Evolutionary conservation across 2,797 vertebrate species (phyloP), one percentile per base, ranked within the genome.

Genomic region (Tokudaia muenninki): DNA sequence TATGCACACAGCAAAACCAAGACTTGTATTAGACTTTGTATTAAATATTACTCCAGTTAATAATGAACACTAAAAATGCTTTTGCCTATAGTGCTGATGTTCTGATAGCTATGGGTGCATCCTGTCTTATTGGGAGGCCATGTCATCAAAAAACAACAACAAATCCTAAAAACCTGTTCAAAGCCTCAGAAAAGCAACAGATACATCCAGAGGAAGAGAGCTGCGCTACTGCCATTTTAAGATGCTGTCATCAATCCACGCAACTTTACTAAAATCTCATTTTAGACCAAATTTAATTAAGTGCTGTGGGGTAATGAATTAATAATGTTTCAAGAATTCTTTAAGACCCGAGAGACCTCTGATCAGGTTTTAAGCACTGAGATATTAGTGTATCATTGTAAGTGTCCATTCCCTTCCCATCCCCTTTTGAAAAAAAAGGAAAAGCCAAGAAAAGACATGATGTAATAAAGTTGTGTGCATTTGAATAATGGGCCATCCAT

Each of bases 261-360:
- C 12, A 94, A 91, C 26, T 92, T 92, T 93, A 87, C 72, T 57
- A 92, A 96, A 95, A 72, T 96, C 65, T 84, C 55, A 79, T 90
- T 92, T 95, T 94, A 97, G 57, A 92, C 19, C 61, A 93, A 96
- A 97, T 91, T 91, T 95, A 96, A 97, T 93, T 94, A 95, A 95
- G 74, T 95, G 37, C 5, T 92, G 59, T 75, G 67, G 72, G 57
- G 17, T 93, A 97, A 86, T 95, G 61, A 90, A 87, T 95, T 94
- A 94, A 94, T 91, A 88, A 87, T 87, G 29, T 80, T 92, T 96
- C 21, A 57, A 93, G 81, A 96, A 93, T 91, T 88, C 86, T 83
- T 95, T 95, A 90, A 87, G 91, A 41, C 44, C 41, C 72, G 26
- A 41, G 26, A 94, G 87, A 93, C 29, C 41, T 90, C n/a, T 94